A percentile compares a stretch with the other conserved stretches of the same genome.
Evolutionary conservation across 2,888 invertebrate genomes (phyloP).

Genomic region (Volucella inflata): DNA sequence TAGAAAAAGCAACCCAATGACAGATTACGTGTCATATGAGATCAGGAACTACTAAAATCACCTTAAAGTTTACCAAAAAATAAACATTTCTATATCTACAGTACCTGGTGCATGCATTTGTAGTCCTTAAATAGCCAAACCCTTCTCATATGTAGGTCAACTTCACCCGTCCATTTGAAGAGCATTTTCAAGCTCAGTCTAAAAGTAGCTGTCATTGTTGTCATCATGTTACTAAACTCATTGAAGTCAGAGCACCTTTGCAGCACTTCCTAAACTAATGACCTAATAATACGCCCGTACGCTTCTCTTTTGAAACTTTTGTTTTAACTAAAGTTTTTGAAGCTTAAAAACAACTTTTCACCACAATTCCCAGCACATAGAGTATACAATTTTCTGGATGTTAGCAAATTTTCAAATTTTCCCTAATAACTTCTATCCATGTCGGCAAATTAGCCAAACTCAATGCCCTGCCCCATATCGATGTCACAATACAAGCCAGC

Average conservation of each 20-base stretch:
- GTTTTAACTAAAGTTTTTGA: slow-evolving; percentile 9
- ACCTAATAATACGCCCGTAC: slow-evolving; percentile 26
- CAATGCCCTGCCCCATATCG: slow-evolving; percentile 29
- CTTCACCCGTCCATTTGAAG: neutral
- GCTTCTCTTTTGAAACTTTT: slow-evolving; percentile 7
- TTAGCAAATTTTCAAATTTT: slow-evolving; percentile 30
- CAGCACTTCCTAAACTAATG: slow-evolving; percentile 25
- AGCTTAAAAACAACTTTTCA: slow-evolving; percentile 40
- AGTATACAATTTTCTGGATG: neutral
- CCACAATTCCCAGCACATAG: neutral
- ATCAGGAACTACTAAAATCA: no score
- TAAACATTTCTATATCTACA: no score
- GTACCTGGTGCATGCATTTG: no score
- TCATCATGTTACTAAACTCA: neutral
- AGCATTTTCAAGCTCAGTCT: neutral
- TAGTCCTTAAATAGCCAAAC: no score
- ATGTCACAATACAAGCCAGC: slow-evolving; percentile 13
- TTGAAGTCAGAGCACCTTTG: slow-evolving; percentile 2
- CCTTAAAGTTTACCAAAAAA: no score
- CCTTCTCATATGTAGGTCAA: no score
- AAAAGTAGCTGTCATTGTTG: neutral
- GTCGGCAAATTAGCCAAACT: slow-evolving; percentile 44
- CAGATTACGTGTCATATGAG: no score
- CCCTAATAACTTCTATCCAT: slow-evolving; percentile 29
- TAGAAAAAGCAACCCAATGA: no score